Evolutionary conservation across 1,140 invertebrate species (phyloP).

Genomic region (Spodoptera frugiperda): DNA sequence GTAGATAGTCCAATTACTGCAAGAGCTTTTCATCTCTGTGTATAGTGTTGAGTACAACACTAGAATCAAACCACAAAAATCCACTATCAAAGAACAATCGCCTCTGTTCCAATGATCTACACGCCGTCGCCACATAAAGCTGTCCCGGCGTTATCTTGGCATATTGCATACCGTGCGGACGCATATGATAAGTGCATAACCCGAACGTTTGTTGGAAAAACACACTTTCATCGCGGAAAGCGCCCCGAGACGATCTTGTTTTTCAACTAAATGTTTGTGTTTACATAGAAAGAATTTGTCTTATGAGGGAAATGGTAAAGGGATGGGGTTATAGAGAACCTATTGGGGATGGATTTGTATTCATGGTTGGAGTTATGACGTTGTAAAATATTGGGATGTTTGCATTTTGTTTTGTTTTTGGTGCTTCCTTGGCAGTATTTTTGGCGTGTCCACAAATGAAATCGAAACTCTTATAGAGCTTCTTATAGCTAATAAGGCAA

Average conservation of each 20-base stretch:
- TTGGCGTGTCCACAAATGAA: too few relatives aligned
- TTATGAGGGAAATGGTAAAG: background rate
- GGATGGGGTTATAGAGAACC: background rate
- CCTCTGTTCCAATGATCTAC: slow-evolving; percentile 43
- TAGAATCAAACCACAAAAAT: background rate
- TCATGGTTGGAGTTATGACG: background rate
- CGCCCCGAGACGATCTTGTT: slow-evolving; percentile 41
- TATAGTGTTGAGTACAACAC: too few relatives aligned
- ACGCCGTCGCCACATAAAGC: slow-evolving; percentile 64
- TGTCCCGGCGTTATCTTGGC: slow-evolving; percentile 67
- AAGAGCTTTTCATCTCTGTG: too few relatives aligned
- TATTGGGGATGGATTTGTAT: slow-evolving; percentile 8
- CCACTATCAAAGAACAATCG: background rate
- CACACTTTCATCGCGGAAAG: slow-evolving; percentile 32
- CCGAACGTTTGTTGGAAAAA: slow-evolving; percentile 48
- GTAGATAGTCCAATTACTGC: too few relatives aligned
- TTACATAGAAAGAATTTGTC: slow-evolving; percentile 35
- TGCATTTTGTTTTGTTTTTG: too few relatives aligned
- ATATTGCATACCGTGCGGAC: slow-evolving; percentile 65
- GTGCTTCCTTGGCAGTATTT: too few relatives aligned
- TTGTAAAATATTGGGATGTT: too few relatives aligned
- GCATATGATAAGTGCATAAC: slow-evolving; percentile 71
- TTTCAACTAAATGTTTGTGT: slow-evolving; percentile 34
- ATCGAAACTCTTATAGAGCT: too few relatives aligned
- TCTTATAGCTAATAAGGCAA: too few relatives aligned